Conservation (phyloP, 1,140 invertebrate genomes). For the Megalonaias nervosa region DNA sequence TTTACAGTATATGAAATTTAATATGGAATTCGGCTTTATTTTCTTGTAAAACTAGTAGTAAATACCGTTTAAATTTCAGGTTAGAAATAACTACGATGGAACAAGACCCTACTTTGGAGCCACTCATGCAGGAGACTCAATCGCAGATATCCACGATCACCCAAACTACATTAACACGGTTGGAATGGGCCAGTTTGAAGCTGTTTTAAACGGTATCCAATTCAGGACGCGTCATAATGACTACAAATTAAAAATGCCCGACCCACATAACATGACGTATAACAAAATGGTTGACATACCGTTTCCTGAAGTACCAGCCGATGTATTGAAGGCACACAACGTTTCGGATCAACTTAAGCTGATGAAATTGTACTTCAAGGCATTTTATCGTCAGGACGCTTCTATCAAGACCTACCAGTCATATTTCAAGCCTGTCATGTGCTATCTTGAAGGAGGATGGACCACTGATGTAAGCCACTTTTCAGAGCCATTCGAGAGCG, state of each 20-base stretch:
- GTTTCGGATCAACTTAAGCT: constrained; percentile 48
- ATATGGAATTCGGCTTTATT: too few species aligned
- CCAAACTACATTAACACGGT: constrained; percentile 46
- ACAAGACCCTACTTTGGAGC: not conserved
- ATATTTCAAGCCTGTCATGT: constrained; percentile 46
- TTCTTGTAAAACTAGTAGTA: too few species aligned
- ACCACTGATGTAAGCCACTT: constrained; percentile 26
- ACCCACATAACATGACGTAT: constrained; percentile 17
- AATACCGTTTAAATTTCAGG: not conserved
- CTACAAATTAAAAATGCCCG: constrained; percentile 47
- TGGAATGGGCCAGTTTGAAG: constrained; percentile 51
- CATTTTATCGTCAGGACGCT: constrained; percentile 39
- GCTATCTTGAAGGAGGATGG: constrained; percentile 55
- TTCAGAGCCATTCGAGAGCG: constrained; percentile 46
- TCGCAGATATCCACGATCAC: constrained; percentile 36
- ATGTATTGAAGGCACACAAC: constrained; percentile 43
- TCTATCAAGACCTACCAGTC: constrained; percentile 20
- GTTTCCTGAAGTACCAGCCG: constrained; percentile 49
- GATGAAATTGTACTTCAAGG: constrained; percentile 51
- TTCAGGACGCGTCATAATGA: constrained; percentile 60
- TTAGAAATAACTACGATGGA: not conserved
- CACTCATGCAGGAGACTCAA: not conserved
- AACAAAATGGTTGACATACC: constrained; percentile 45
- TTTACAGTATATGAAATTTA: too few species aligned
- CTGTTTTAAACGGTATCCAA: constrained; percentile 54